These are phyloP conservation scores for Cardinalis cardinalis DNA, from an alignment of 2,113 vertebrate genomes.

Conservation along the genomic window DNA sequence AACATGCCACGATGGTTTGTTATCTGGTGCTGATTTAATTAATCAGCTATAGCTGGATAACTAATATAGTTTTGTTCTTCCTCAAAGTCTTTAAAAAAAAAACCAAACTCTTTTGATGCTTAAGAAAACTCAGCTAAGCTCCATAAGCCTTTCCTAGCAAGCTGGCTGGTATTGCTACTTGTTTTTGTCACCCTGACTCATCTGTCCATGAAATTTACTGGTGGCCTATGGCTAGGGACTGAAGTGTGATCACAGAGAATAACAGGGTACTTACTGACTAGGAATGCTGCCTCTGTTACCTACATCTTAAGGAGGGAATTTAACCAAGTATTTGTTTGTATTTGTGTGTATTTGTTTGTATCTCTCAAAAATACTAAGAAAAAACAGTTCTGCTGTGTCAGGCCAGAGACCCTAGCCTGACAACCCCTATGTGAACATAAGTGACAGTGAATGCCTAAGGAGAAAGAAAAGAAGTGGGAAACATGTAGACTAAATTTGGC, in stretches of 20 bases:
- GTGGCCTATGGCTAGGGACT: neutral
- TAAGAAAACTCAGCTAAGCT: neutral
- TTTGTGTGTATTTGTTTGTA: neutral
- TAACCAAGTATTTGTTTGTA: neutral
- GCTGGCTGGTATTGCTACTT: neutral
- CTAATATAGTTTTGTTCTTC: neutral
- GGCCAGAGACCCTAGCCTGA: neutral
- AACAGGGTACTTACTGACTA: neutral
- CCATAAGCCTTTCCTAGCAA: neutral
- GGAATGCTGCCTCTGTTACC: neutral
- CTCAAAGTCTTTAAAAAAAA: neutral
- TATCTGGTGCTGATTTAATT: neutral
- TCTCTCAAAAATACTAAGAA: neutral
- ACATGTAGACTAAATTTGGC: neutral
- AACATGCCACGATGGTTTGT: neutral
- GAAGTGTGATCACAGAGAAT: neutral
- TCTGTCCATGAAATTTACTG: neutral
- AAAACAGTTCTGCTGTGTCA: neutral
- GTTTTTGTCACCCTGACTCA: neutral
- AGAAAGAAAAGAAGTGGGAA: neutral
- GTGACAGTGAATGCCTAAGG: neutral
- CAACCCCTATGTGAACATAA: neutral
- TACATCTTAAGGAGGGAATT: neutral
- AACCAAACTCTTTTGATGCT: neutral
- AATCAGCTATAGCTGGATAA: neutral